Conservation (phyloP, 2,797 vertebrate species). For the Sternotherus odoratus region DNA sequence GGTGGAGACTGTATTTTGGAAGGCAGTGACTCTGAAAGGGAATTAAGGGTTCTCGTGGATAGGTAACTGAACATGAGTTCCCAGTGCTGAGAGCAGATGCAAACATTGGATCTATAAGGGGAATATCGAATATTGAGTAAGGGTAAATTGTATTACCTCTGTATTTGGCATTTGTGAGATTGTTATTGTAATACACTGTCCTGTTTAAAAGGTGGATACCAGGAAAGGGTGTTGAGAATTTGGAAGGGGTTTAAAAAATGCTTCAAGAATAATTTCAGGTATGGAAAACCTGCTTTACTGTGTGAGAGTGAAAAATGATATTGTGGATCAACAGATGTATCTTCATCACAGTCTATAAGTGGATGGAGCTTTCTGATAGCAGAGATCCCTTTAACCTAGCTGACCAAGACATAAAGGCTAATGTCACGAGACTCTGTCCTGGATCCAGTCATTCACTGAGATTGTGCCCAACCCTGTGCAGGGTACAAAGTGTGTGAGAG, state of each 20-base stretch:
- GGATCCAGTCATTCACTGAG: too few species aligned
- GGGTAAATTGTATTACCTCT: too few species aligned
- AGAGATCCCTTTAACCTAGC: too few species aligned
- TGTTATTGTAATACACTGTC: too few species aligned
- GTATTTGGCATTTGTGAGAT: too few species aligned
- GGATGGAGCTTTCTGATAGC: not conserved
- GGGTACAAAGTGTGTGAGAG: too few species aligned
- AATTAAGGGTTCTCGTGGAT: not conserved
- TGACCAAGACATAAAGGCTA: too few species aligned
- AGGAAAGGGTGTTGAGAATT: not conserved
- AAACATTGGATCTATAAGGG: not conserved
- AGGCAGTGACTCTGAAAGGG: not conserved
- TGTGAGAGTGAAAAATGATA: not conserved
- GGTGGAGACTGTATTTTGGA: too few species aligned
- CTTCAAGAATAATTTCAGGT: not conserved
- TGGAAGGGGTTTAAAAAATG: not conserved
- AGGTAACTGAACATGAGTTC: not conserved
- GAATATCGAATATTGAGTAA: not conserved
- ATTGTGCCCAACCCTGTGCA: too few species aligned
- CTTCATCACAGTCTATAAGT: not conserved
- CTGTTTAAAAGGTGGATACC: too few species aligned
- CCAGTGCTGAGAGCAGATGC: accelerated
- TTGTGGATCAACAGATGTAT: not conserved
- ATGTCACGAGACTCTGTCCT: too few species aligned
- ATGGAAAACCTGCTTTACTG: not conserved